phyloP scores from a whole-genome alignment of 2,888 invertebrate species.

The Drosophila dives region DNA sequence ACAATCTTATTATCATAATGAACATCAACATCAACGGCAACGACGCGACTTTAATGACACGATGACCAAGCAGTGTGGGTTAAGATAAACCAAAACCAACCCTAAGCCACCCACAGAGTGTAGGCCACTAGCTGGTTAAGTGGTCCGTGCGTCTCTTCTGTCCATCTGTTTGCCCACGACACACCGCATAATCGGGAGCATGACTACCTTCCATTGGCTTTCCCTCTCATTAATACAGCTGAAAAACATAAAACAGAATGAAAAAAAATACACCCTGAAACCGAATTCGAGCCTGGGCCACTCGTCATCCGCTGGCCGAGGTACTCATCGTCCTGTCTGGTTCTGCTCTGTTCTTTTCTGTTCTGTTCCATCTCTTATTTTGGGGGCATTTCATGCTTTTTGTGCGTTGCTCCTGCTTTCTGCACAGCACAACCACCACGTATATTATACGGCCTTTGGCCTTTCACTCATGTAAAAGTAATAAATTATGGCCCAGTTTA shows the following conservation, averaged over 20 bases:
- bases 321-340: slow-evolving; percentile 39
- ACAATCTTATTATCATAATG: slow-evolving; percentile 75
- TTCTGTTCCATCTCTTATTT: slow-evolving; percentile 40
- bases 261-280: not conserved
- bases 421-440: not conserved
- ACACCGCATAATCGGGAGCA: slow-evolving; percentile 64
- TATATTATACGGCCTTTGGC: slow-evolving; percentile 38
- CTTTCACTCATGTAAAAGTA: slow-evolving; percentile 68
- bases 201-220: slow-evolving; percentile 3
- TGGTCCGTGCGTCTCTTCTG: slow-evolving; percentile 28
- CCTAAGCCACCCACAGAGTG: slow-evolving; percentile 16
- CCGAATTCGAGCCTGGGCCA: slow-evolving; percentile 22
- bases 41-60: slow-evolving; percentile 61
- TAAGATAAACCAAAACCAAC: slow-evolving; percentile 4
- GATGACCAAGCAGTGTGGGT: slow-evolving; percentile 4
- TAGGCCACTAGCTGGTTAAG: slow-evolving; percentile 48
- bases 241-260: not conserved
- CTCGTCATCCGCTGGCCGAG: slow-evolving; percentile 48
- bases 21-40: slow-evolving; percentile 61
- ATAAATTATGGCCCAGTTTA: slow-evolving; percentile 73
- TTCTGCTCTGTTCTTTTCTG: slow-evolving; percentile 3
- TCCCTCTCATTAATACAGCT: slow-evolving; percentile 63
- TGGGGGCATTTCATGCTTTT: slow-evolving; percentile 29
- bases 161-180: slow-evolving; percentile 33
- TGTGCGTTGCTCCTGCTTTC: not conserved